phyloP scores from a whole-genome alignment of 2,888 invertebrate genomes.

The Dorcus parallelipipedus region DNA sequence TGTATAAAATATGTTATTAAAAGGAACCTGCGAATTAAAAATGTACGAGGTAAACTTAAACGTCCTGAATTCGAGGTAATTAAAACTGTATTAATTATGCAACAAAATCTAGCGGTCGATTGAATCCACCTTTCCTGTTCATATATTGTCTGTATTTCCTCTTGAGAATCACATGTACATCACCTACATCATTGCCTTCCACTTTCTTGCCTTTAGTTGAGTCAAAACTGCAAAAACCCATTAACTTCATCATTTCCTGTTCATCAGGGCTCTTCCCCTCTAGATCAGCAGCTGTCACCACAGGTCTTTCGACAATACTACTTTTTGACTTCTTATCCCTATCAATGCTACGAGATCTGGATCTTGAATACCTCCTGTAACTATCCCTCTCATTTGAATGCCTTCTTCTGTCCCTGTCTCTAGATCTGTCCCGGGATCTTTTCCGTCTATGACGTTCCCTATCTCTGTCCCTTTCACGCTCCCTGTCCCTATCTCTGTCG shows the following conservation, averaged over 20 bases:
- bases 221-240: constrained; percentile 97
- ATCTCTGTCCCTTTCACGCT: constrained; percentile 51
- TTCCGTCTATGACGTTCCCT: constrained; percentile 46
- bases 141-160: constrained; percentile 98
- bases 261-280: constrained; percentile 89
- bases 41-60: no score
- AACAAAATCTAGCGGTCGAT: constrained; percentile 95
- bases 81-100: constrained; percentile 53
- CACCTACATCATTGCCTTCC: constrained; percentile 89
- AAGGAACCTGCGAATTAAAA: no score
- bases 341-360: constrained; percentile 38
- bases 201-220: constrained; percentile 96
- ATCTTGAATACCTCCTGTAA: constrained; percentile 45
- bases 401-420: constrained; percentile 48
- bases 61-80: no score
- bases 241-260: constrained; percentile 90
- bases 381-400: constrained; percentile 48
- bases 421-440: constrained; percentile 46
- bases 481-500: constrained; percentile 49
- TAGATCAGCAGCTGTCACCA: constrained; percentile 77
- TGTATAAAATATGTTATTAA: no score
- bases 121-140: constrained; percentile 99
- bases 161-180: constrained; percentile 92
- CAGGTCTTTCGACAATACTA: constrained; percentile 56
- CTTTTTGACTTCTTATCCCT: constrained; percentile 35